These are phyloP conservation scores for Nannoperca obscura DNA, from an alignment of 2,797 vertebrate genomes.

Conservation along the genomic window DNA sequence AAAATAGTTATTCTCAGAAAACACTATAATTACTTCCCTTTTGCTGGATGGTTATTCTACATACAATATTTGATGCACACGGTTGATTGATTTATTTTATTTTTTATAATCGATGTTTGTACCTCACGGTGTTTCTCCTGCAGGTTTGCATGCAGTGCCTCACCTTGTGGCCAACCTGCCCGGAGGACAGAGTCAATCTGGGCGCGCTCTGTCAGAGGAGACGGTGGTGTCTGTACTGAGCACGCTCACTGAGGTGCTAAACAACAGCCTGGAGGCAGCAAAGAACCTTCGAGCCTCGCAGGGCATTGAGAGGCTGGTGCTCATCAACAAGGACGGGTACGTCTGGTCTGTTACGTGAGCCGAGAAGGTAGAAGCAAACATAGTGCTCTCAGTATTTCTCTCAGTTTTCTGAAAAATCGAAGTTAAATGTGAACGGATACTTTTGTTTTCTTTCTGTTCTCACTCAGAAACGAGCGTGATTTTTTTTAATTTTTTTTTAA, in stretches of 20 bases:
- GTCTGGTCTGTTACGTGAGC: slow-evolving; percentile 4
- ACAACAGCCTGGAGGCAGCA: slow-evolving; percentile 93
- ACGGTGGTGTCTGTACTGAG: slow-evolving; percentile 94
- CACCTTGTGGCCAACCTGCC: slow-evolving; percentile 92
- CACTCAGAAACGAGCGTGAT: too few species aligned
- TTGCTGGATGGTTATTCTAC: background rate
- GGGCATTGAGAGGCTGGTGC: slow-evolving; percentile 95
- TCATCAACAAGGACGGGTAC: slow-evolving; percentile 96
- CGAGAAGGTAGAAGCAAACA: background rate
- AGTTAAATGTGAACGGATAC: too few species aligned
- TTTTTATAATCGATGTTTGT: too few species aligned
- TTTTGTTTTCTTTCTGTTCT: too few species aligned
- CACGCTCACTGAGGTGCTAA: slow-evolving; percentile 93
- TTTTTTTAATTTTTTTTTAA: too few species aligned
- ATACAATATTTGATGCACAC: background rate
- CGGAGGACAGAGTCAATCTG: slow-evolving; percentile 89
- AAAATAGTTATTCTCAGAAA: background rate
- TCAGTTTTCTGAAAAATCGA: background rate
- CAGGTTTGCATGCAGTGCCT: slow-evolving; percentile 94
- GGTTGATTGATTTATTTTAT: too few species aligned
- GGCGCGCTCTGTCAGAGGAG: slow-evolving; percentile 91
- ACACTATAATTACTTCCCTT: background rate
- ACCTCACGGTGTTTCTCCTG: background rate
- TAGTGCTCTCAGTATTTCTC: background rate
- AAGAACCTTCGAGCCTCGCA: slow-evolving; percentile 93